Percentiles rank a stretch among this genome's conserved stretches.
phyloP scores from a whole-genome alignment of 2,113 vertebrate genomes.

The Gnathonemus longibarbis region DNA sequence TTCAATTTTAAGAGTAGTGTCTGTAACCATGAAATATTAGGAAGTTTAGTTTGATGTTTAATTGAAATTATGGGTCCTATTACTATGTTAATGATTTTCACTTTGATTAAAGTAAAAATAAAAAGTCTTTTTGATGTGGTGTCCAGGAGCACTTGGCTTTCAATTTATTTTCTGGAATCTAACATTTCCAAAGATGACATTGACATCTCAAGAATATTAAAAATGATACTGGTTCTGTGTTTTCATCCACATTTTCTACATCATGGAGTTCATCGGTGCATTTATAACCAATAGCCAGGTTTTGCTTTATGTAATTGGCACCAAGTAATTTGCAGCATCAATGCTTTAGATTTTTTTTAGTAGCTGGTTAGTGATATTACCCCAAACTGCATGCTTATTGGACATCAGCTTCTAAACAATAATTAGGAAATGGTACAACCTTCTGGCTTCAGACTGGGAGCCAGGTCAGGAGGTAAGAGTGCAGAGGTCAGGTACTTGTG shows the following conservation, averaged over 20 bases:
- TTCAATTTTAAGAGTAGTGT: not conserved
- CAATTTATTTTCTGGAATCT: not conserved
- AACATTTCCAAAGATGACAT: not conserved
- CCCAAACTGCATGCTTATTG: not conserved
- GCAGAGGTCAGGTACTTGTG: slow-evolving; percentile 4
- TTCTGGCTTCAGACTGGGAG: not conserved
- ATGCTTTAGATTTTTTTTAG: not conserved
- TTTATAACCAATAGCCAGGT: not conserved
- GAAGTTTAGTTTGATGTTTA: not conserved
- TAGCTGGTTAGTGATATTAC: not conserved
- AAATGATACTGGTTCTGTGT: not conserved
- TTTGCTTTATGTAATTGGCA: not conserved
- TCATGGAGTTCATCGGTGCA: not conserved
- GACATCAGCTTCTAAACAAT: not conserved
- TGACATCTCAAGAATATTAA: not conserved
- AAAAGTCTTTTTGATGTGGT: not conserved
- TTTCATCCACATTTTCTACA: not conserved
- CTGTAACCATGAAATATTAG: not conserved
- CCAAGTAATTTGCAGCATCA: not conserved
- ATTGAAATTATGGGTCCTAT: not conserved
- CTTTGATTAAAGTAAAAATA: not conserved
- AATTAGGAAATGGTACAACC: not conserved
- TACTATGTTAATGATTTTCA: not conserved
- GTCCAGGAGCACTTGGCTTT: not conserved
- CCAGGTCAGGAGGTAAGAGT: not conserved